Evolutionary conservation across 92 coral and sea anemone genomes (phyloP), one percentile per base, ranked within the genome.

Genomic region (Epizoanthus scotinus): DNA sequence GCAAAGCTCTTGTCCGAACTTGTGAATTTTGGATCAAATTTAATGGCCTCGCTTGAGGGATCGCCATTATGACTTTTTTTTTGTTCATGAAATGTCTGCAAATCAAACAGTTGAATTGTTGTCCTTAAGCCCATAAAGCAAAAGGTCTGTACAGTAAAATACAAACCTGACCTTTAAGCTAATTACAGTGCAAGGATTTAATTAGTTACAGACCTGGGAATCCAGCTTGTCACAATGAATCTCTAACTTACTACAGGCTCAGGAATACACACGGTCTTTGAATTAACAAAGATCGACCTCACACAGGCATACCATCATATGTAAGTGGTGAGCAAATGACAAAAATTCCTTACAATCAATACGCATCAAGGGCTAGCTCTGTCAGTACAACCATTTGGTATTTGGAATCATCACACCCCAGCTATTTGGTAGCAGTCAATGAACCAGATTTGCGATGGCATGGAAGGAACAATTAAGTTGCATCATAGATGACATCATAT

Each of bases 401-500:
- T 90, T 78, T 63, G 85, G 89, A 25, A 79, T 87, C 3, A 86
- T 91, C 12, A 87, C 94, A 9, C 85, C 8, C 89, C 83, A 14
- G 91, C 83, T 10, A 55, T 90, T 9, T 90, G 91, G 91, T 89
- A 87, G 77, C 65, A 83, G 29, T 70, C 91, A n/a, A 91, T 88
- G 90, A 86, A 88, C 19, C 84, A 78, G 54, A 67, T 88, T 4
- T 54, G 88, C 6, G 88, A 85, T 60, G 91, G 91, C 15, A 60
- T 91, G 34, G 55, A 62, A 12, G 67, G 84, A 3, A 34, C 40
- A 34, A n/a, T n/a, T n/a, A n/a, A 34, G 40, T 34, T 34, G 40
- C 40, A 34, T 34, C 40, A 34, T 34, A 3, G 40, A 34, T 4
- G 88, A 83, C 54, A 86, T 78, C 47, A 87, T 21, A 73, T 86